These are phyloP conservation scores for Periophthalmus modestus DNA, from an alignment of 2,113 vertebrate species.

Conservation along the genomic window DNA sequence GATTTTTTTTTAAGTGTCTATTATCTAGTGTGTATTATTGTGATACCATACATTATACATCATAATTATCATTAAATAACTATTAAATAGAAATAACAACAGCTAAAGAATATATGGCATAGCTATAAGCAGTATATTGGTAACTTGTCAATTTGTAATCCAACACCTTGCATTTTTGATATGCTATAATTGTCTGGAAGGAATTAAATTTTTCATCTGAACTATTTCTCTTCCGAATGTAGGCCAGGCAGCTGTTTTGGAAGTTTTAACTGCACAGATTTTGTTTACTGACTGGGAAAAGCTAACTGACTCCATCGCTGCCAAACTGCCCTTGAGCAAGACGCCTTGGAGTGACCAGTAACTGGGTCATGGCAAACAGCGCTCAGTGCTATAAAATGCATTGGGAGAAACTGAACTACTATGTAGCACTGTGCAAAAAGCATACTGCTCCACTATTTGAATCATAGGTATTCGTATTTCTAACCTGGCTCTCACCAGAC, in stretches of 20 bases:
- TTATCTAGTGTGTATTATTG: too few relatives aligned
- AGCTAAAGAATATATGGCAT: neutral
- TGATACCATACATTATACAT: too few relatives aligned
- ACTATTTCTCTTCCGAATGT: neutral
- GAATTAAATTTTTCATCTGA: neutral
- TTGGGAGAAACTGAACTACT: neutral
- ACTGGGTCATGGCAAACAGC: constrained; percentile 37
- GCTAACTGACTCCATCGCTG: constrained; percentile 28
- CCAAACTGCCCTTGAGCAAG: constrained; percentile 45
- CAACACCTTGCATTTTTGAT: neutral
- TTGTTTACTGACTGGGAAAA: constrained; percentile 30
- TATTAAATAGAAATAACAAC: neutral
- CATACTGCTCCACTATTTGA: too few relatives aligned
- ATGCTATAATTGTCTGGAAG: neutral
- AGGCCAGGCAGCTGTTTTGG: constrained; percentile 17
- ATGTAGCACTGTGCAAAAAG: neutral
- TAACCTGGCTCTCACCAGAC: too few relatives aligned
- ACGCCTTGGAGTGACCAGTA: constrained; percentile 31
- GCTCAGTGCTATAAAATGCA: neutral
- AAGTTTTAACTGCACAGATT: constrained; percentile 25
- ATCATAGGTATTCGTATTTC: too few relatives aligned
- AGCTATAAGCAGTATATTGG: neutral
- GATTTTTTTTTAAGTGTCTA: too few relatives aligned
- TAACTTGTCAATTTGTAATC: neutral
- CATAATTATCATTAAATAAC: too few relatives aligned